These are phyloP conservation scores for Dusona sp. DNA, from an alignment of 2,888 invertebrate species.

Conservation along the genomic window DNA sequence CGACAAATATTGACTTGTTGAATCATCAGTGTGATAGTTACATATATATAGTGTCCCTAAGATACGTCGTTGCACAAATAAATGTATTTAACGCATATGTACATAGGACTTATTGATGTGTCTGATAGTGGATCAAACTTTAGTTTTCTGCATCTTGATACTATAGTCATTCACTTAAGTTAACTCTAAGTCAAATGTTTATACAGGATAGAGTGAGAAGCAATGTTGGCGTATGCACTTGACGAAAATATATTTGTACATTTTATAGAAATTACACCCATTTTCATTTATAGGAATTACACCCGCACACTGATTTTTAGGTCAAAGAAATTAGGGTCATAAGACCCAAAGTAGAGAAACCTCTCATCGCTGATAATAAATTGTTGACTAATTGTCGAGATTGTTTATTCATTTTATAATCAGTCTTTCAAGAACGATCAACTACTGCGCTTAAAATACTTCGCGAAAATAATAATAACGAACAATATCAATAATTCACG, in stretches of 20 bases:
- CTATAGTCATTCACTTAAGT: constrained; percentile 42
- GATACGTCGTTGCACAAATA: constrained; percentile 58
- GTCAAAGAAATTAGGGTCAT: not conserved
- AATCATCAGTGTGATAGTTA: constrained; percentile 40
- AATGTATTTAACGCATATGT: constrained; percentile 60
- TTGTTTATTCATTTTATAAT: not conserved
- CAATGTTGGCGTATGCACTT: constrained; percentile 22
- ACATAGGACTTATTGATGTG: constrained; percentile 54
- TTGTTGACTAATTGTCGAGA: not conserved
- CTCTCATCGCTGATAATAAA: not conserved
- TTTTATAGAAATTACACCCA: not conserved
- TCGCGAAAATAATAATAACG: not conserved
- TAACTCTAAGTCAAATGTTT: constrained; percentile 11
- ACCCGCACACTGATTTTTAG: not conserved
- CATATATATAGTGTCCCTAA: constrained; percentile 27
- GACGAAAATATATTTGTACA: constrained; percentile 23
- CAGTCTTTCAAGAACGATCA: not conserved
- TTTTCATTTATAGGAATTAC: not conserved
- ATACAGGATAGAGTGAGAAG: constrained; percentile 12
- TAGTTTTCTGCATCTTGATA: constrained; percentile 65
- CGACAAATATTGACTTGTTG: constrained; percentile 25
- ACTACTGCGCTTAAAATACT: not conserved
- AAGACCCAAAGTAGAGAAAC: not conserved
- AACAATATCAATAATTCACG: not conserved
- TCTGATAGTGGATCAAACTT: constrained; percentile 50